Percentiles rank a stretch among this genome's conserved stretches.
These are phyloP conservation scores for Napeogenes sylphis DNA, from an alignment of 2,888 invertebrate species.

Conservation along the genomic window DNA sequence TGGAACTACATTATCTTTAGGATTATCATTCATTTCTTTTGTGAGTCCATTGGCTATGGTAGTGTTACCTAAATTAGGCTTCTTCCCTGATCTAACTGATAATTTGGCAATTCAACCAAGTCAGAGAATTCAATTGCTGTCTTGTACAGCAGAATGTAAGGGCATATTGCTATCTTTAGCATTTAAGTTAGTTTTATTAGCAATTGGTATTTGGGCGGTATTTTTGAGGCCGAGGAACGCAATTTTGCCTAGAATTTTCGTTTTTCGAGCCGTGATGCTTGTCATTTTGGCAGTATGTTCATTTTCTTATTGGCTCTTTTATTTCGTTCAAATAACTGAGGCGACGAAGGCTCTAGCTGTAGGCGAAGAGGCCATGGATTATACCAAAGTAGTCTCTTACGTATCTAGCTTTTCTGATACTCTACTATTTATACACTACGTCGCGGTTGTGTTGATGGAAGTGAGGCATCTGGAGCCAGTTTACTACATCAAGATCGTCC, in stretches of 20 bases:
- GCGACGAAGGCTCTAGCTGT: conserved; percentile 87
- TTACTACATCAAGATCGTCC: conserved; percentile 92
- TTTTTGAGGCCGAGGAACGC: conserved; percentile 91
- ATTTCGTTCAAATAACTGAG: conserved; percentile 93
- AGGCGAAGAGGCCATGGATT: conserved; percentile 88
- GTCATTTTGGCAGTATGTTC: conserved; percentile 93
- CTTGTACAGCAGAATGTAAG: conserved; percentile 95
- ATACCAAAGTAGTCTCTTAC: conserved; percentile 93
- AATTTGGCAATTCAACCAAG: conserved; percentile 83
- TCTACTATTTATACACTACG: conserved; percentile 94
- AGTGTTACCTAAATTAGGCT: conserved; percentile 92
- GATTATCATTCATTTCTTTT: conserved; percentile 90
- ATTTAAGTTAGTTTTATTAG: conserved; percentile 92
- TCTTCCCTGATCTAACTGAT: conserved; percentile 85
- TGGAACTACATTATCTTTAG: conserved; percentile 86
- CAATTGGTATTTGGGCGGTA: conserved; percentile 94
- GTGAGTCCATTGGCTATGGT: conserved; percentile 97
- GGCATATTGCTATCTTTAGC: conserved; percentile 93
- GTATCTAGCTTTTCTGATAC: conserved; percentile 96
- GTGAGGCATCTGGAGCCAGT: conserved; percentile 93
- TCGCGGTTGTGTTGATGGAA: conserved; percentile 95
- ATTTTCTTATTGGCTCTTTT: conserved; percentile 99
- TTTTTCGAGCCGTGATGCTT: conserved; percentile 93
- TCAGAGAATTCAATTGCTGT: conserved; percentile 82
- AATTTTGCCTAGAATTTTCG: conserved; percentile 93